These are phyloP conservation scores for Ricordea florida DNA, from an alignment of 92 coral and sea anemone species.

Conservation along the genomic window DNA sequence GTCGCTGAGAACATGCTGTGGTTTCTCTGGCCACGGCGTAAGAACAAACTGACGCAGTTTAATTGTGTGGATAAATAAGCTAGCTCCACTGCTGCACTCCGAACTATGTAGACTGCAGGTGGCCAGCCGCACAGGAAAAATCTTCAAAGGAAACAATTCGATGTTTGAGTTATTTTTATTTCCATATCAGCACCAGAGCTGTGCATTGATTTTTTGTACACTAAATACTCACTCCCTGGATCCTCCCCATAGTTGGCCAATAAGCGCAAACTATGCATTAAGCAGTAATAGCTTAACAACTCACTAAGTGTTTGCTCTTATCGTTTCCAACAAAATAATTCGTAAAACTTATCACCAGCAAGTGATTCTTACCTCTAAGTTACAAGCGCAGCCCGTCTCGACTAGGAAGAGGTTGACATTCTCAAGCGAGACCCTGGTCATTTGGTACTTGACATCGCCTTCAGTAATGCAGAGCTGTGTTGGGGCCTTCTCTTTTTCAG, in stretches of 20 bases:
- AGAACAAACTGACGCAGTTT: slow-evolving; percentile 91
- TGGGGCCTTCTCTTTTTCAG: slow-evolving; percentile 18
- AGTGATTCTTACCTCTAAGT: slow-evolving; percentile 85
- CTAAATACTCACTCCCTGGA: no score
- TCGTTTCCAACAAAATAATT: no score
- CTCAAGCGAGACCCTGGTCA: slow-evolving; percentile 90
- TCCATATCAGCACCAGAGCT: no score
- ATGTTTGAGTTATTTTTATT: no score
- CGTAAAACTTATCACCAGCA: no score
- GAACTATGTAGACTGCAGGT: slow-evolving; percentile 86
- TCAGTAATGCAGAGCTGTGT: slow-evolving; percentile 78
- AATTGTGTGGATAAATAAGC: slow-evolving; percentile 82
- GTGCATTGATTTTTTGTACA: no score
- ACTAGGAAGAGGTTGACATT: slow-evolving; percentile 80
- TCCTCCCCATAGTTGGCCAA: no score
- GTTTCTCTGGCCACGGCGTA: slow-evolving; percentile 65
- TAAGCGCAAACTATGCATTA: no score
- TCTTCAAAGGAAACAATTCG: no score
- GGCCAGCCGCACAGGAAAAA: slow-evolving; percentile 86
- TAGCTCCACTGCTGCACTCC: slow-evolving; percentile 76
- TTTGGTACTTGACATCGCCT: slow-evolving; percentile 89
- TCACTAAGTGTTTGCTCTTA: no score
- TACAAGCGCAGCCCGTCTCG: slow-evolving; percentile 92
- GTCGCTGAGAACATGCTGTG: slow-evolving; percentile 64
- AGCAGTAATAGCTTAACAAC: no score